Base-by-base conservation (phyloP, 2,888 invertebrate genomes). In the Acrobasis consociella region DNA sequence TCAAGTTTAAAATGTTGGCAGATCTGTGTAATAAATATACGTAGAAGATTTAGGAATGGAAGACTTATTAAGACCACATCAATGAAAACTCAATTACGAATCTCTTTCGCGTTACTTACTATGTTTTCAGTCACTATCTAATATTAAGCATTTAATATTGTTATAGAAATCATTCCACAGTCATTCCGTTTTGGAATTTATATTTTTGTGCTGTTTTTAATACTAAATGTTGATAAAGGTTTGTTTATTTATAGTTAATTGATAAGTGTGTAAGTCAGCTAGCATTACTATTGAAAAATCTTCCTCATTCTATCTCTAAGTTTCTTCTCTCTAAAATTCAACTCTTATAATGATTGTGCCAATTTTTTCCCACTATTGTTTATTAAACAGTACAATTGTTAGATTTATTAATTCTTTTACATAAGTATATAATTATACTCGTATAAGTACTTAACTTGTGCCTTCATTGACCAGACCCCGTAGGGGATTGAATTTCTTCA, bases 101-200 rank as follows among this genome's bases (percentile, higher is more conserved):
- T 67, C 67, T 69, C 66, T 63, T 9, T 16, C 63, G 63, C 60
- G 63, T 64, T 64, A 64, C 62, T 50, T 60, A 61, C 58, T 64
- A 58, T 39, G 31, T 58, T 53, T 60, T 64, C 67, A 69, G 67
- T 69, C 69, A 66, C 62, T 65, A 65, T 64, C 58, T 63, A 64
- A 65, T 68, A 65, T 64, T 65, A 73, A 72, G 71, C 71, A 70
- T 77, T 73, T 74, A 71, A 62, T 66, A 64, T 59, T 66, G 50
- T 62, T 64, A 58, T 65, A 68, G 46, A 67, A 68, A 67, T 78
- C 80, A 86, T 86, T 87, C 83, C 83, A 68, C 60, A 73, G 72
- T 73, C 80, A 86, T 89, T 88, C 85, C 88, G 78, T 67, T 75
- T 76, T 72, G 69, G 72, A 74, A 69, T 72, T 72, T 76, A 75